These are phyloP conservation scores for Troilus luridus DNA, from an alignment of 2,888 invertebrate species.

Conservation along the genomic window DNA sequence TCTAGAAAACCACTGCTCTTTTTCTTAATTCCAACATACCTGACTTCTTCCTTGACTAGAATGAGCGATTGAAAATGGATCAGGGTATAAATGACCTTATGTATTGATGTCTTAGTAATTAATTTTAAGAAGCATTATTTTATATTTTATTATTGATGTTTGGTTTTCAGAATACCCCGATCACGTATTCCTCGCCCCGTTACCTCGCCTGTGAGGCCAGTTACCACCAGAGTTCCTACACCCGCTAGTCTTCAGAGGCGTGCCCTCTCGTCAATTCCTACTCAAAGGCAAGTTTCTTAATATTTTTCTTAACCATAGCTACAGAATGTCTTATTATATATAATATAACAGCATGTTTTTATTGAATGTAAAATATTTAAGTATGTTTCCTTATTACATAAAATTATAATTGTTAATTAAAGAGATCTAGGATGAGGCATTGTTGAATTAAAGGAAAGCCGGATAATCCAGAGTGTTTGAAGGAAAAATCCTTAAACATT, in stretches of 20 bases:
- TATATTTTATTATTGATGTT: slow-evolving; percentile 28
- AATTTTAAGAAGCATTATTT: slow-evolving; percentile 29
- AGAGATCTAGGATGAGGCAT: too few relatives aligned
- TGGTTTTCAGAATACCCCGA: slow-evolving; percentile 65
- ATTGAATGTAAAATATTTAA: not conserved
- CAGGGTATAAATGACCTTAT: not conserved
- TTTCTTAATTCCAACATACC: not conserved
- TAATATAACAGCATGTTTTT: not conserved
- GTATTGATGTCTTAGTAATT: not conserved
- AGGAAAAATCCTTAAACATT: too few relatives aligned
- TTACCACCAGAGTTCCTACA: slow-evolving; percentile 67
- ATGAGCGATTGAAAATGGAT: not conserved
- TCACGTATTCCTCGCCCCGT: slow-evolving; percentile 84
- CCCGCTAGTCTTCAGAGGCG: slow-evolving; percentile 70
- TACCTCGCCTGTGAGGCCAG: slow-evolving; percentile 79
- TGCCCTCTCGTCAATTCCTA: slow-evolving; percentile 75
- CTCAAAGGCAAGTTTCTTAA: slow-evolving; percentile 39
- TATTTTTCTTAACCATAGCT: not conserved
- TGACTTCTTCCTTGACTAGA: not conserved
- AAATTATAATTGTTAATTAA: not conserved
- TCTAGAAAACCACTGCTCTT: not conserved
- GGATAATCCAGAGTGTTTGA: too few relatives aligned
- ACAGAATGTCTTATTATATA: not conserved
- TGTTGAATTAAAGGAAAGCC: too few relatives aligned
- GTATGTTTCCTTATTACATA: not conserved